Evolutionary conservation across 2,797 vertebrate species (phyloP).

Genomic region (Pseudocheirus occidentalis): DNA sequence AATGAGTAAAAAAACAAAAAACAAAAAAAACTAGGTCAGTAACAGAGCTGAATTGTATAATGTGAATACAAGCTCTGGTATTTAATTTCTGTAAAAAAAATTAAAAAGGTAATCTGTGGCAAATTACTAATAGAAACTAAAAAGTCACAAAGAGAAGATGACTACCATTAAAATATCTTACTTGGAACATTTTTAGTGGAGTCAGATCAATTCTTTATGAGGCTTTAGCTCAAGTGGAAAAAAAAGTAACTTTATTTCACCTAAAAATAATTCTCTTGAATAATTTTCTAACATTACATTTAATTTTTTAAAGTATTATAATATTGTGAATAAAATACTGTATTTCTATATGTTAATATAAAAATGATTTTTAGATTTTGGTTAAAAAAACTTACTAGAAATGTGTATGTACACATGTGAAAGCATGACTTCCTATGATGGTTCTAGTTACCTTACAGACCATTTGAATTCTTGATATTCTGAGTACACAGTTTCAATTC

Average conservation of each 20-base stretch:
- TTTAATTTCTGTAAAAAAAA: conserved; percentile 69
- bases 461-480: conserved; percentile 33
- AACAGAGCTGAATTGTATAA: conserved; percentile 57
- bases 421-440: background rate
- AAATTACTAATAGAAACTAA: conserved; percentile 64
- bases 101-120: conserved; percentile 36
- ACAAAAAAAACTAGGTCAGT: conserved; percentile 60
- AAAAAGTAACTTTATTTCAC: conserved; percentile 5
- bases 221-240: conserved; percentile 1
- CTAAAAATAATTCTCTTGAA: background rate
- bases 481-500: conserved; percentile 45
- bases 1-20: conserved; percentile 29
- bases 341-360: accelerated
- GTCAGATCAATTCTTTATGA: conserved; percentile 49
- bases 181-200: conserved; percentile 1
- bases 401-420: background rate
- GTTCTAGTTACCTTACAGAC: conserved; percentile 59
- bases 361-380: conserved; percentile 46
- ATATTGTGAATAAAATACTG: conserved; percentile 13
- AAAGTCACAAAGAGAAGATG: conserved; percentile 50
- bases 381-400: conserved; percentile 22
- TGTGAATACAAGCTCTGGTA: conserved; percentile 51
- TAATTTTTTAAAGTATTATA: background rate
- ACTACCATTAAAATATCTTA: conserved; percentile 43
- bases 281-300: background rate